phyloP scores from a whole-genome alignment of 92 coral and sea anemone genomes.

The Epizoanthus rinbou region DNA sequence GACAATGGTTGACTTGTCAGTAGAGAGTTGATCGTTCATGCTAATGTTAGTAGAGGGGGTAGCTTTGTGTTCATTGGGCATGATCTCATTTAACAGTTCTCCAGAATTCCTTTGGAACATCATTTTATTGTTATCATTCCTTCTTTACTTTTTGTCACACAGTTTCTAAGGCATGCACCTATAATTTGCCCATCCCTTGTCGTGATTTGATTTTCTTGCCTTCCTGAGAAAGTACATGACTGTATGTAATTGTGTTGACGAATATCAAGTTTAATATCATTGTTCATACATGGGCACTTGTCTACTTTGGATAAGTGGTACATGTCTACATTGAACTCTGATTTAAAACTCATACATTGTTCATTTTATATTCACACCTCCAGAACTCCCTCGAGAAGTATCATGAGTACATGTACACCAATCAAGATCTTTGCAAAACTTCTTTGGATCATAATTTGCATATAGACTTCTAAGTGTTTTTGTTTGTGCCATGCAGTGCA shows the following conservation, averaged over 20 bases:
- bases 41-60: not conserved
- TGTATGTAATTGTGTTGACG: too few relatives aligned
- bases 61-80: slow-evolving; percentile 22
- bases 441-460: slow-evolving; percentile 25
- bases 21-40: slow-evolving; percentile 6
- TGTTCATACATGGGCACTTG: not conserved
- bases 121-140: slow-evolving; percentile 35
- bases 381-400: slow-evolving; percentile 4
- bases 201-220: too few relatives aligned
- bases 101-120: slow-evolving; percentile 31
- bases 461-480: not conserved
- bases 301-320: too few relatives aligned
- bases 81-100: slow-evolving; percentile 42
- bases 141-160: slow-evolving; percentile 16
- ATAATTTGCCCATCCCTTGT: slow-evolving; percentile 44
- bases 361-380: slow-evolving; percentile 25
- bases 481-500: too few relatives aligned
- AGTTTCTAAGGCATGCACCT: slow-evolving; percentile 24
- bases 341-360: slow-evolving; percentile 40
- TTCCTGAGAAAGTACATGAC: too few relatives aligned
- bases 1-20: not conserved
- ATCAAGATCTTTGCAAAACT: slow-evolving; percentile 3
- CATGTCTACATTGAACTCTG: slow-evolving; percentile 4
- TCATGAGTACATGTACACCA: slow-evolving; percentile 18
- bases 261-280: not conserved